Conservation (phyloP, 2,888 invertebrate genomes). For the Limenitis camilla region DNA sequence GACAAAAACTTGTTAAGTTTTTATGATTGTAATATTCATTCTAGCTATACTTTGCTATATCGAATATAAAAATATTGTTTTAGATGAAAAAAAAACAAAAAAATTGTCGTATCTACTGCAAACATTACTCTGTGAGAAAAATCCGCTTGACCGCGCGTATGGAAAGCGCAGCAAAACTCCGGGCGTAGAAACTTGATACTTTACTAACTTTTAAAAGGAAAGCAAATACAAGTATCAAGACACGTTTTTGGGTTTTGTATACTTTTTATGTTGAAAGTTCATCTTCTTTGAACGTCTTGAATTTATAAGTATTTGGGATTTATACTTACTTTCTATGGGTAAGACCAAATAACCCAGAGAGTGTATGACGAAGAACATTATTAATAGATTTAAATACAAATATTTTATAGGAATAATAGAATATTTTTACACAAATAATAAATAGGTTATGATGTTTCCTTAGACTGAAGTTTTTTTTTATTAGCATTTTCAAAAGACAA, state of each 20-base stretch:
- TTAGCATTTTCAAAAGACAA: too few relatives aligned
- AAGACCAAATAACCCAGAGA: too few relatives aligned
- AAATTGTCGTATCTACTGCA: constrained; percentile 35
- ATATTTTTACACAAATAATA: too few relatives aligned
- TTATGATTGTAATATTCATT: too few relatives aligned
- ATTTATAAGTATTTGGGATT: neutral
- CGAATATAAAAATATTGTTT: neutral
- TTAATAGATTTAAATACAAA: too few relatives aligned
- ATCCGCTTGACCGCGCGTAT: constrained; percentile 74
- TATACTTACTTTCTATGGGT: neutral
- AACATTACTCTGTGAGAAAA: constrained; percentile 55
- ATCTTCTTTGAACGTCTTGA: neutral
- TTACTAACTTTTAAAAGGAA: constrained; percentile 45
- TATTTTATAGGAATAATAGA: too few relatives aligned
- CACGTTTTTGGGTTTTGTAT: constrained; percentile 13
- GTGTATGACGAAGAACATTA: too few relatives aligned
- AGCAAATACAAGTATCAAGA: constrained; percentile 26
- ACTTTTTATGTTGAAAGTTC: neutral
- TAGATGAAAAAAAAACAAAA: neutral
- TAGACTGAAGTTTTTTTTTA: too few relatives aligned
- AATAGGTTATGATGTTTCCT: too few relatives aligned
- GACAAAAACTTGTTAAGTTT: too few relatives aligned
- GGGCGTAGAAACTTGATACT: constrained; percentile 61
- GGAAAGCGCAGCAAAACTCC: constrained; percentile 54
- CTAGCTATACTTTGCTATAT: neutral